phyloP scores from a whole-genome alignment of 1,140 invertebrate genomes.

The Drosophila setifemur region DNA sequence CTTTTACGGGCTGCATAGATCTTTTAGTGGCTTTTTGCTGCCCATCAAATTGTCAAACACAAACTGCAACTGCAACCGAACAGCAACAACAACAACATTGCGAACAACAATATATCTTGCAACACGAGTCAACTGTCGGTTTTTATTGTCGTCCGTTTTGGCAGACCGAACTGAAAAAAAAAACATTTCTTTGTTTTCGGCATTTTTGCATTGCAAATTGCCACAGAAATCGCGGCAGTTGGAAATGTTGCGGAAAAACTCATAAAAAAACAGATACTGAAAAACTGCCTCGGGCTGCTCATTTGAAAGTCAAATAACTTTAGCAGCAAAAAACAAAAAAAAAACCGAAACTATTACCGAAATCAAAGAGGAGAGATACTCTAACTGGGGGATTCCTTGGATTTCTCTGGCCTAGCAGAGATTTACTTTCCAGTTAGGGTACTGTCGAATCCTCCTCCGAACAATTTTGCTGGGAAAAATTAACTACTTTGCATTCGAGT shows the following conservation, averaged over 20 bases:
- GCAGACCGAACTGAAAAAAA: conserved; percentile 30
- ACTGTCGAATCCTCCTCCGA: conserved; percentile 19
- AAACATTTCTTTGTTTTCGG: conserved; percentile 78
- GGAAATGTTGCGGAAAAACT: conserved; percentile 79
- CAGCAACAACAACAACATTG: conserved; percentile 38
- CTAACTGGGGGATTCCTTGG: conserved; percentile 7
- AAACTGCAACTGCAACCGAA: conserved; percentile 12
- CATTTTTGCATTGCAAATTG: conserved; percentile 81
- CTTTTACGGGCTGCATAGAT: conserved; percentile 7
- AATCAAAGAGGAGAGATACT: conserved; percentile 43
- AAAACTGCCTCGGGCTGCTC: conserved; percentile 40
- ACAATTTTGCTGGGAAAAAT: conserved; percentile 40
- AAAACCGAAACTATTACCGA: conserved; percentile 59
- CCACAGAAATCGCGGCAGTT: conserved; percentile 72
- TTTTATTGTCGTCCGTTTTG: conserved; percentile 75
- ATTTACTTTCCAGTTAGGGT: conserved; percentile 10
- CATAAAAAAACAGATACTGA: conserved; percentile 62
- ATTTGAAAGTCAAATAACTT: conserved; percentile 79
- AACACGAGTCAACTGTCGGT: conserved; percentile 80
- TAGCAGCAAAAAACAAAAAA: conserved; percentile 27
- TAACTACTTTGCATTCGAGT: conserved; percentile 72
- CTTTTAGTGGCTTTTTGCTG: conserved; percentile 42
- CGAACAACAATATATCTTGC: conserved; percentile 75
- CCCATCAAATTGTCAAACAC: conserved; percentile 65
- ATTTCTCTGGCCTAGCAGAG: not conserved